Conservation (phyloP, 2,113 vertebrate species). For the Agapornis roseicollis region DNA sequence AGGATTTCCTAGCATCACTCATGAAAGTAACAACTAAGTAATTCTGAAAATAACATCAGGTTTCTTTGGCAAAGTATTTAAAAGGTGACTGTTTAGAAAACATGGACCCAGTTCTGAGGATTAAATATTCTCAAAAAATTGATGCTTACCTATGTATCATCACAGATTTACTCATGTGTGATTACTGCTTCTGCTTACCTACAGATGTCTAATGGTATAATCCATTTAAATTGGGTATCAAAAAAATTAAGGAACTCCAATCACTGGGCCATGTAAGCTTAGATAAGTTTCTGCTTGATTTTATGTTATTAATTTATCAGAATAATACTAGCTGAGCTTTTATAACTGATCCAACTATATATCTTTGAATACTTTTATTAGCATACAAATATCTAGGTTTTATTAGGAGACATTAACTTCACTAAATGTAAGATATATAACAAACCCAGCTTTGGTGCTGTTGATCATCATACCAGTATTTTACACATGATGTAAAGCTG, state of each 20-base stretch:
- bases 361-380: background rate
- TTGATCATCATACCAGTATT: conserved; percentile 49
- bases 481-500: background rate
- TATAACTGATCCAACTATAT: background rate
- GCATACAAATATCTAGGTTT: background rate
- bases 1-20: background rate
- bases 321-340: conserved; percentile 1
- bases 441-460: conserved; percentile 48
- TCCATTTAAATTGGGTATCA: background rate
- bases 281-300: background rate
- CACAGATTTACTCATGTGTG: background rate
- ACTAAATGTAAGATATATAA: conserved; percentile 33
- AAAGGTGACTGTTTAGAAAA: background rate
- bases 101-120: background rate
- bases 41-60: conserved; percentile 8
- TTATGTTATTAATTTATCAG: background rate
- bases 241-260: background rate
- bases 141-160: background rate
- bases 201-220: background rate
- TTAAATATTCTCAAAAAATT: background rate
- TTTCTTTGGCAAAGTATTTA: background rate
- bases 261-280: background rate
- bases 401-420: conserved; percentile 35
- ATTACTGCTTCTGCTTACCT: background rate
- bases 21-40: conserved; percentile 5